phyloP scores from a whole-genome alignment of 2,888 invertebrate genomes.

The Crocallis elinguaria region DNA sequence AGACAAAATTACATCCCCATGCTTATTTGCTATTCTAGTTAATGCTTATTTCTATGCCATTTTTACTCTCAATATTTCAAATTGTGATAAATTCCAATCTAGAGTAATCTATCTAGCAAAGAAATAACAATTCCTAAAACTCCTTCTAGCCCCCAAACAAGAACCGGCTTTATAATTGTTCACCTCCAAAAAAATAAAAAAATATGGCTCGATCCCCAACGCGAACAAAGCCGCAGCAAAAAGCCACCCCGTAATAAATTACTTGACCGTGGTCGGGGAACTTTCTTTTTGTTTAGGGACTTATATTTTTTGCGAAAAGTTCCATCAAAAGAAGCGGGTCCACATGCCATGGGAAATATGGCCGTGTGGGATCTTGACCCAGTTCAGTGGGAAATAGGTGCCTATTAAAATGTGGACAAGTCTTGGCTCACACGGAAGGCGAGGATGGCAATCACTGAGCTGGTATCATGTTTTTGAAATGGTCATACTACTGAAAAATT shows the following conservation, averaged over 20 bases:
- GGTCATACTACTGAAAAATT: too few relatives aligned
- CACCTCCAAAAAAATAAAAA: slow-evolving; percentile 18
- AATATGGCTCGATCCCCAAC: slow-evolving; percentile 7
- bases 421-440: background rate
- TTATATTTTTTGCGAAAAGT: slow-evolving; percentile 32
- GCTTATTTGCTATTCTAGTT: too few relatives aligned
- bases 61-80: too few relatives aligned
- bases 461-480: too few relatives aligned
- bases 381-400: background rate
- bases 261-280: slow-evolving; percentile 30
- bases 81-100: background rate
- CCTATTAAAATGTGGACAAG: slow-evolving; percentile 1
- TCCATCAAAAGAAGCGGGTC: slow-evolving; percentile 24
- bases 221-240: slow-evolving; percentile 30
- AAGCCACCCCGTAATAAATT: slow-evolving; percentile 37
- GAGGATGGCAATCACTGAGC: background rate
- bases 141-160: background rate
- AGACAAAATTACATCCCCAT: too few relatives aligned
- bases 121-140: background rate
- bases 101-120: background rate
- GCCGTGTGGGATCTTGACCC: slow-evolving; percentile 13
- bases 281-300: slow-evolving; percentile 32
- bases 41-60: too few relatives aligned
- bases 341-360: slow-evolving; percentile 1
- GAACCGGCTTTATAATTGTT: slow-evolving; percentile 16